phyloP scores from a whole-genome alignment of 2,797 vertebrate genomes.

The Anguilla anguilla region DNA sequence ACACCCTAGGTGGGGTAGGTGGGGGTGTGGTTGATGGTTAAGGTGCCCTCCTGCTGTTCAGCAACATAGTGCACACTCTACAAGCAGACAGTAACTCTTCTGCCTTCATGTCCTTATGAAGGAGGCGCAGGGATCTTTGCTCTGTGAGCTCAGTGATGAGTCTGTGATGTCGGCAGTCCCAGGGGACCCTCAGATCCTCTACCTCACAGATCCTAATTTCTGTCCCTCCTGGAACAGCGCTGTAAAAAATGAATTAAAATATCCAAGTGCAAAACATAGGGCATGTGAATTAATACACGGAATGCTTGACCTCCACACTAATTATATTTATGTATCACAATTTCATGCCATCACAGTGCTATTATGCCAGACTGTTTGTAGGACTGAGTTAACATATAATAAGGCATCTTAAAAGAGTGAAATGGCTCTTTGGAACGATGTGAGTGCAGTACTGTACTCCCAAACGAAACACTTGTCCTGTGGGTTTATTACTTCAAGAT shows the following conservation, averaged over 20 bases:
- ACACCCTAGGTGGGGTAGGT: background rate
- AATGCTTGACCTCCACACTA: background rate
- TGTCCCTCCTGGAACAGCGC: background rate
- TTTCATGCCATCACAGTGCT: background rate
- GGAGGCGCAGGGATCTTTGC: background rate
- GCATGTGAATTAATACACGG: background rate
- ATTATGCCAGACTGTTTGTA: background rate
- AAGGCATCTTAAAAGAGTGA: background rate
- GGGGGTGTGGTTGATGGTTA: background rate
- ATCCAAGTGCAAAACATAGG: background rate
- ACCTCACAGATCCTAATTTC: background rate
- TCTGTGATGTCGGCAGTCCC: background rate
- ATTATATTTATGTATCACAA: background rate
- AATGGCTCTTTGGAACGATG: background rate
- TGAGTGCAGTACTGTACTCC: background rate
- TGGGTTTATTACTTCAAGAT: background rate
- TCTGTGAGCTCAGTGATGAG: background rate
- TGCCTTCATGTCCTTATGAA: background rate
- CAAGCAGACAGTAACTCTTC: background rate
- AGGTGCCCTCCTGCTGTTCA: background rate
- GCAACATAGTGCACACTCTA: background rate
- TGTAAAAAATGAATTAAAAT: background rate
- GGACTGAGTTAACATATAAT: background rate
- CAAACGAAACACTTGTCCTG: background rate
- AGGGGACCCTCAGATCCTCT: background rate